Percentiles rank a stretch among this genome's conserved stretches.
Evolutionary conservation across 2,888 invertebrate genomes (phyloP).

Genomic region (Abrostola tripartita): DNA sequence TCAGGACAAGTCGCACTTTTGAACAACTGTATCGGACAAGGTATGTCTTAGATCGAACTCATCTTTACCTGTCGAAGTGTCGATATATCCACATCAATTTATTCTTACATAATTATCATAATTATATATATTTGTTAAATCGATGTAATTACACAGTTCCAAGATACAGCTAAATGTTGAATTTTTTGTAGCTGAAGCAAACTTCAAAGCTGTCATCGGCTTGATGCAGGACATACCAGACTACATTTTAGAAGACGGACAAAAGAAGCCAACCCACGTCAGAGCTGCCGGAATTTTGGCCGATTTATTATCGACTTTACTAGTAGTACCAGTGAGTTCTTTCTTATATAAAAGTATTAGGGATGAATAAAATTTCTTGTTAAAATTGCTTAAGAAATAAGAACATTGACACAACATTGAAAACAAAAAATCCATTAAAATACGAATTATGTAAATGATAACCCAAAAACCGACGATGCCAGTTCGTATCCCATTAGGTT

Average conservation of each 20-base stretch:
- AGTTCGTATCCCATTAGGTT: too few relatives aligned
- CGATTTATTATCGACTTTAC: constrained; percentile 94
- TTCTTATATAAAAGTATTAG: not conserved
- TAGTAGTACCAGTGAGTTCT: constrained; percentile 92
- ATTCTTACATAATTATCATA: too few relatives aligned
- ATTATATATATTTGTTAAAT: too few relatives aligned
- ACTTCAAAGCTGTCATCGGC: constrained; percentile 95
- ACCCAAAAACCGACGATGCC: too few relatives aligned
- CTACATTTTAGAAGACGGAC: constrained; percentile 92
- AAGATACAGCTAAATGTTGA: not conserved
- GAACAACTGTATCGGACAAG: constrained; percentile 97
- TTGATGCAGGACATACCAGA: constrained; percentile 93
- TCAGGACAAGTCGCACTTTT: constrained; percentile 96
- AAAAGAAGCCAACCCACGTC: constrained; percentile 91
- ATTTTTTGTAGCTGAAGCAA: constrained; percentile 93
- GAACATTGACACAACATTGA: too few relatives aligned
- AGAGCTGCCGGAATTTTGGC: constrained; percentile 91
- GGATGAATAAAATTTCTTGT: too few relatives aligned
- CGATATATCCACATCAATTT: too few relatives aligned
- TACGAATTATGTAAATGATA: too few relatives aligned
- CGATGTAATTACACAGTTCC: not conserved
- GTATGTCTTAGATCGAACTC: constrained; percentile 74
- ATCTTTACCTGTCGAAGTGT: too few relatives aligned
- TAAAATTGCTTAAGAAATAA: too few relatives aligned
- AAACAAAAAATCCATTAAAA: too few relatives aligned